Evolutionary conservation across 2,113 vertebrate genomes (phyloP).

Genomic region (Neogobius melanostomus): DNA sequence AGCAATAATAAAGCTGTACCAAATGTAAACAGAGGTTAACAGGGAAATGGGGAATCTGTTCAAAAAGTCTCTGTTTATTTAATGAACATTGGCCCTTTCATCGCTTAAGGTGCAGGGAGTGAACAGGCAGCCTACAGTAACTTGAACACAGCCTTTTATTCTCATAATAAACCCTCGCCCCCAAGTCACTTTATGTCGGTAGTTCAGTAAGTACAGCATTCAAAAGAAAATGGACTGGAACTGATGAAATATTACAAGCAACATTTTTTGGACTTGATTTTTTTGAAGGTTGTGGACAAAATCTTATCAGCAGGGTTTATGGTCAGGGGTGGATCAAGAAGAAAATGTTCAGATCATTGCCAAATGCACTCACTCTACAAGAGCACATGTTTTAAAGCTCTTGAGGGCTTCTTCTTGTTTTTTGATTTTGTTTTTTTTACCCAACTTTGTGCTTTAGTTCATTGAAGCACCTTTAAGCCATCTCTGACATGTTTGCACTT

Average conservation of each 20-base stretch:
- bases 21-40: slow-evolving; percentile 45
- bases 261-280: no score
- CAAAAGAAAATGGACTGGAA: neutral
- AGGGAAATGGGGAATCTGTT: neutral
- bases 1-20: slow-evolving; percentile 44
- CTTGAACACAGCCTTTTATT: neutral
- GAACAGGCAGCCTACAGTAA: slow-evolving; percentile 6
- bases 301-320: no score
- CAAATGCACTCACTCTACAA: no score
- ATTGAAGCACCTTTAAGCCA: no score
- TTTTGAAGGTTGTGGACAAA: no score
- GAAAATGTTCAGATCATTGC: no score
- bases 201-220: neutral
- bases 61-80: slow-evolving; percentile 27
- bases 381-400: no score
- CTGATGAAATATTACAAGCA: neutral
- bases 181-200: neutral
- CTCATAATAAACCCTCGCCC: neutral
- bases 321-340: no score
- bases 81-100: slow-evolving; percentile 25
- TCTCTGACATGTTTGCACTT: neutral
- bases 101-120: slow-evolving; percentile 11
- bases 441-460: no score
- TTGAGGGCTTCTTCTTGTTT: neutral
- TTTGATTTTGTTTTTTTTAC: neutral